phyloP scores from a whole-genome alignment of 2,113 vertebrate species.

The Pyxicephalus adspersus region DNA sequence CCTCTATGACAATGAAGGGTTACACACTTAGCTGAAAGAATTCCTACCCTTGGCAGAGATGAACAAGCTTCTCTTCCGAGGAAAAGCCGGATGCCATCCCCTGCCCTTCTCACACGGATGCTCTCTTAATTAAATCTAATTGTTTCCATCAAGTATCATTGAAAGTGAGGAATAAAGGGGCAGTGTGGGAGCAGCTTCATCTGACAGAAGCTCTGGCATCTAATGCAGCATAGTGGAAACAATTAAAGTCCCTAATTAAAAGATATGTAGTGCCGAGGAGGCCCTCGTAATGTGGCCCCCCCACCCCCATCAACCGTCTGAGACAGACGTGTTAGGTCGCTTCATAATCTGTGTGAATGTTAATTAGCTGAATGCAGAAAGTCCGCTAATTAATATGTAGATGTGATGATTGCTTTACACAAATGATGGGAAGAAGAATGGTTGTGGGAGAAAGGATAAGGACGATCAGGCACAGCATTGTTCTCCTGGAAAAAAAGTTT shows the following conservation, averaged over 20 bases:
- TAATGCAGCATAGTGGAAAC: slow-evolving; percentile 43
- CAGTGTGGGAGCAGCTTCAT: slow-evolving; percentile 43
- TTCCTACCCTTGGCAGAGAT: slow-evolving; percentile 20
- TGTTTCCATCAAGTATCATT: slow-evolving; percentile 55
- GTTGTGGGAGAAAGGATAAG: neutral
- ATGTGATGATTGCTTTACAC: slow-evolving; percentile 31
- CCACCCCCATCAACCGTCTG: neutral
- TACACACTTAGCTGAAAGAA: neutral
- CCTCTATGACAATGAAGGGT: neutral
- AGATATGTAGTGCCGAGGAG: slow-evolving; percentile 45
- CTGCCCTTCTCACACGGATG: slow-evolving; percentile 50
- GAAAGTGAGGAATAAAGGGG: slow-evolving; percentile 49
- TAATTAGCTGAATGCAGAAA: slow-evolving; percentile 26
- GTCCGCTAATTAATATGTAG: slow-evolving; percentile 43
- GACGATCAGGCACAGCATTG: neutral
- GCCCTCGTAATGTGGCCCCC: slow-evolving; percentile 16
- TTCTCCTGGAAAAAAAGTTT: neutral
- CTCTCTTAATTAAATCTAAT: slow-evolving; percentile 53
- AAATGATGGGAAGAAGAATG: neutral
- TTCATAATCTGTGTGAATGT: slow-evolving; percentile 38
- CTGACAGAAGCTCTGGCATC: slow-evolving; percentile 49
- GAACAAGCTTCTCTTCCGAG: slow-evolving; percentile 14
- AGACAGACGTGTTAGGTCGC: slow-evolving; percentile 27
- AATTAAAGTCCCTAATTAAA: slow-evolving; percentile 53
- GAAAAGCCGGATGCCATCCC: slow-evolving; percentile 31